Evolutionary conservation across 2,888 invertebrate genomes (phyloP).

Genomic region (Noctua comes): DNA sequence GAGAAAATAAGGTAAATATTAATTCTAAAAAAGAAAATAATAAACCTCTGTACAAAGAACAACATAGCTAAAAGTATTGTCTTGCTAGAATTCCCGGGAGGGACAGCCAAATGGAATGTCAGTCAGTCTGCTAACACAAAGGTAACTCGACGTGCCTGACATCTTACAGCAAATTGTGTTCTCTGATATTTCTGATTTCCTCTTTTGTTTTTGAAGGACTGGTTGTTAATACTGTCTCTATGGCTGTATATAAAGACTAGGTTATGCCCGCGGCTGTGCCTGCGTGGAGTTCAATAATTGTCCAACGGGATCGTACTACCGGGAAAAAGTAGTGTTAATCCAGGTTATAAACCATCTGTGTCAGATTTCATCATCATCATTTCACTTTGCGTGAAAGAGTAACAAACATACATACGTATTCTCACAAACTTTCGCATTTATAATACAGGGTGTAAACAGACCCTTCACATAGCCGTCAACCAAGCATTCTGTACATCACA

Average conservation of each 20-base stretch:
- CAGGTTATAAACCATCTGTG: too few relatives aligned
- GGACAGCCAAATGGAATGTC: slow-evolving; percentile 46
- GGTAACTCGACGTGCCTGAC: slow-evolving; percentile 5
- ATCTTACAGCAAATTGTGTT: slow-evolving; percentile 20
- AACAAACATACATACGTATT: too few relatives aligned
- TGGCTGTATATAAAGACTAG: background rate
- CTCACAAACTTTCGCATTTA: too few relatives aligned
- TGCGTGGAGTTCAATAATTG: too few relatives aligned
- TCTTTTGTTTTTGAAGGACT: background rate
- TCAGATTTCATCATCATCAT: too few relatives aligned
- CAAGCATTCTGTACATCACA: too few relatives aligned
- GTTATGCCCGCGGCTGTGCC: too few relatives aligned
- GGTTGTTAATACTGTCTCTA: background rate
- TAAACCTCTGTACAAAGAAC: slow-evolving; percentile 9
- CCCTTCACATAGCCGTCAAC: too few relatives aligned
- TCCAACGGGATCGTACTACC: too few relatives aligned
- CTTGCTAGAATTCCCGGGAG: slow-evolving; percentile 39
- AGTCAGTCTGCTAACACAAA: slow-evolving; percentile 32
- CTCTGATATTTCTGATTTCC: slow-evolving; percentile 11
- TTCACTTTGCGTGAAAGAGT: too few relatives aligned
- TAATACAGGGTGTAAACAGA: too few relatives aligned
- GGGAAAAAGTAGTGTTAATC: too few relatives aligned
- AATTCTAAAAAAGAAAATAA: slow-evolving; percentile 20
- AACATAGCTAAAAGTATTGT: slow-evolving; percentile 45
- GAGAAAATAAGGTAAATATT: slow-evolving; percentile 13